Evolutionary conservation across 2,888 invertebrate species (phyloP).

Genomic region (Dione vanillae): DNA sequence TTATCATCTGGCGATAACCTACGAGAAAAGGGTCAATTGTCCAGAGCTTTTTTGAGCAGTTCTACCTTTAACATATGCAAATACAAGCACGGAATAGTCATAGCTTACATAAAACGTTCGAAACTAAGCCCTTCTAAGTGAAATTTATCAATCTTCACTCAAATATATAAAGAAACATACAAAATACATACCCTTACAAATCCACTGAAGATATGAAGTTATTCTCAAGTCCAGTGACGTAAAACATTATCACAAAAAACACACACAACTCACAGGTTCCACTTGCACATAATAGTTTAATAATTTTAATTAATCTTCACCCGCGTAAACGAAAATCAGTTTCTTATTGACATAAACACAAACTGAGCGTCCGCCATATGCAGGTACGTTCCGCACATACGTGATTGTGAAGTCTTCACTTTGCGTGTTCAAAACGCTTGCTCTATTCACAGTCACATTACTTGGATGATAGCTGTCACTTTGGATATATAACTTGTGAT

Average conservation of each 20-base stretch:
- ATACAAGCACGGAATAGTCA: background rate
- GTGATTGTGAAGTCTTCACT: constrained; percentile 51
- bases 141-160: constrained; percentile 53
- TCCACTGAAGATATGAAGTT: constrained; percentile 71
- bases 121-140: constrained; percentile 11
- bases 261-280: constrained; percentile 76
- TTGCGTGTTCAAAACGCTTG: constrained; percentile 48
- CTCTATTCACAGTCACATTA: constrained; percentile 36
- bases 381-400: constrained; percentile 77
- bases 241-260: constrained; percentile 79
- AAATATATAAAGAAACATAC: constrained; percentile 70
- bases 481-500: constrained; percentile 28
- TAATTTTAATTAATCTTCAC: constrained; percentile 77
- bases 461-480: constrained; percentile 51
- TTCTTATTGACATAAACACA: constrained; percentile 84
- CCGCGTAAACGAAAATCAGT: constrained; percentile 83
- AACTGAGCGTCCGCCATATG: constrained; percentile 84
- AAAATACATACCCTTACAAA: constrained; percentile 80
- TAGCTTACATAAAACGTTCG: background rate
- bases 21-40: constrained; percentile 47
- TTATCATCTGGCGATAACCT: constrained; percentile 74
- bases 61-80: constrained; percentile 2
- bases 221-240: constrained; percentile 73
- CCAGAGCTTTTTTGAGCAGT: constrained; percentile 16
- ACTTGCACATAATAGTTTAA: constrained; percentile 74